A percentile compares a stretch with the other conserved stretches of the same genome.
phyloP scores from a whole-genome alignment of 64 coral and sea anemone genomes.

The Orbicella faveolata region DNA sequence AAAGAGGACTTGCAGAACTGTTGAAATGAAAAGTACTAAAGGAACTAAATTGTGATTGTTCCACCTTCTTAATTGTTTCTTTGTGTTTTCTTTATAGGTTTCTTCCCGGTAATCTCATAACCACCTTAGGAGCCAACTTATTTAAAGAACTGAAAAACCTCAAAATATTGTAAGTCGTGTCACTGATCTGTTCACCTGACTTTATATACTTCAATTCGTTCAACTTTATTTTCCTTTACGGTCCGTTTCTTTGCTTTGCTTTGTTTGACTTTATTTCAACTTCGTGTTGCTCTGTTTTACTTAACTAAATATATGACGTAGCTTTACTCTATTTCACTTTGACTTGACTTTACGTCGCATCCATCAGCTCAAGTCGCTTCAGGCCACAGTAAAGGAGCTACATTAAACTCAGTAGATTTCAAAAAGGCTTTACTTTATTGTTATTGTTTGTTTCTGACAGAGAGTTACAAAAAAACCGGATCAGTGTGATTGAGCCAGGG shows the following conservation, averaged over 20 bases:
- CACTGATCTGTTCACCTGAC: not conserved
- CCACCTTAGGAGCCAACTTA: slow-evolving; percentile 4
- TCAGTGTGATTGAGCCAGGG: slow-evolving; percentile 27
- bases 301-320: too few species aligned
- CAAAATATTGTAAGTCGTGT: slow-evolving; percentile 38
- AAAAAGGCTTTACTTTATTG: not conserved
- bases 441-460: not conserved
- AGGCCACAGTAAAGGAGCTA: not conserved
- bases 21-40: too few species aligned
- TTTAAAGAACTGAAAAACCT: slow-evolving; percentile 44
- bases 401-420: too few species aligned
- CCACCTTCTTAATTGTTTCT: not conserved
- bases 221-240: too few species aligned
- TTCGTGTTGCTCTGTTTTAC: too few species aligned
- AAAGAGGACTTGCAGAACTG: too few species aligned
- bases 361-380: too few species aligned
- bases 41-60: not conserved
- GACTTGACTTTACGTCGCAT: too few species aligned
- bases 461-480: slow-evolving; percentile 22
- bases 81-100: not conserved
- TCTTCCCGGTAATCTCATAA: slow-evolving; percentile 42
- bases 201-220: too few species aligned
- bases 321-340: too few species aligned
- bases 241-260: too few species aligned
- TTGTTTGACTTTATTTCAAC: too few species aligned